These are phyloP conservation scores for Megalopta genalis DNA, from an alignment of 1,140 invertebrate genomes.

Conservation along the genomic window DNA sequence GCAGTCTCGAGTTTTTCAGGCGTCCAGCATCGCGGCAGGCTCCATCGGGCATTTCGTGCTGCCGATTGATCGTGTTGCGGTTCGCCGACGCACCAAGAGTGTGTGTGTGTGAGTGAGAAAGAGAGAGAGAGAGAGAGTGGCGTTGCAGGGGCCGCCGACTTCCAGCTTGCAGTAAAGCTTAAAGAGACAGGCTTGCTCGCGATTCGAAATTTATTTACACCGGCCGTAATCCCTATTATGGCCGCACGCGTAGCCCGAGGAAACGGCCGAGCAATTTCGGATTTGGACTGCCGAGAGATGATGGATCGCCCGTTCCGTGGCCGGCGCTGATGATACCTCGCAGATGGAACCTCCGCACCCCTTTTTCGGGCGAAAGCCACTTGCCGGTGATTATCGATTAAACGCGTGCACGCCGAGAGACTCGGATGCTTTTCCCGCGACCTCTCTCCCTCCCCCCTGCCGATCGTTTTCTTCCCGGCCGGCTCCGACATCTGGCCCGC, in stretches of 20 bases:
- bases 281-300: slow-evolving; percentile 71
- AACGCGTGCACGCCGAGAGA: slow-evolving; percentile 59
- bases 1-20: neutral
- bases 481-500: slow-evolving; percentile 49
- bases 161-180: slow-evolving; percentile 16
- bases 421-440: slow-evolving; percentile 20
- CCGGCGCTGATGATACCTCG: slow-evolving; percentile 71
- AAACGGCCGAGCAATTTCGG: slow-evolving; percentile 67
- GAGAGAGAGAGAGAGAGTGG: too few relatives aligned
- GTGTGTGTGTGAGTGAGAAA: too few relatives aligned
- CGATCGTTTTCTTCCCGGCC: neutral
- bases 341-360: slow-evolving; percentile 70
- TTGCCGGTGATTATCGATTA: slow-evolving; percentile 73
- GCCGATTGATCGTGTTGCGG: slow-evolving; percentile 2
- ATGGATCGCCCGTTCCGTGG: slow-evolving; percentile 74
- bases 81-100: neutral
- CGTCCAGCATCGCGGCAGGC: neutral
- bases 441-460: slow-evolving; percentile 24
- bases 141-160: neutral
- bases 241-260: slow-evolving; percentile 63
- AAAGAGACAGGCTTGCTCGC: slow-evolving; percentile 42
- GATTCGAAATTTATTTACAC: slow-evolving; percentile 61
- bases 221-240: slow-evolving; percentile 70
- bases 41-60: neutral
- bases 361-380: slow-evolving; percentile 66